Conservation (phyloP, 2,797 vertebrate genomes). For the Gymnodraco acuticeps region DNA sequence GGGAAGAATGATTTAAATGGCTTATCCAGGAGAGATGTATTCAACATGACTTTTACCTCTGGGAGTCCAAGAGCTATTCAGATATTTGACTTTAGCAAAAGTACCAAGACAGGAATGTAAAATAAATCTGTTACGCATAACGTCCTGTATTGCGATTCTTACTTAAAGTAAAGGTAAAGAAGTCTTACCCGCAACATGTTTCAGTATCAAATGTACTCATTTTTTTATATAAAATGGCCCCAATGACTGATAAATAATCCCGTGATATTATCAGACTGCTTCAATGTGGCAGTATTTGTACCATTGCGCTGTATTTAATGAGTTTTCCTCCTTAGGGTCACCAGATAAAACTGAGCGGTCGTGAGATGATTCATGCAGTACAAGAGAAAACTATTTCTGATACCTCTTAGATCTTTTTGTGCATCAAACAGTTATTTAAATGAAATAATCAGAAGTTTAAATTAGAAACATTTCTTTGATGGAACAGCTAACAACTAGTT, state of each 20-base stretch:
- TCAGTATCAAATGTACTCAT: background rate
- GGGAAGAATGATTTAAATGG: background rate
- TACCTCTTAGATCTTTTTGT: background rate
- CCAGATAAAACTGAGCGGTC: background rate
- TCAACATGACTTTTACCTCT: background rate
- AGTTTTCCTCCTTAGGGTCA: no score
- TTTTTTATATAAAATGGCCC: background rate
- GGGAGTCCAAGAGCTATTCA: background rate
- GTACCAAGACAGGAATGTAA: background rate
- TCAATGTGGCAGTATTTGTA: background rate
- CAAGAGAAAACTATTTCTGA: background rate
- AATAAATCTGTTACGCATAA: background rate
- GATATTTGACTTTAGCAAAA: background rate
- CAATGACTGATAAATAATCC: background rate
- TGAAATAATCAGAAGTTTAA: background rate
- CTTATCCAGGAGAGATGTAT: background rate
- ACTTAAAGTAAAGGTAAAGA: background rate
- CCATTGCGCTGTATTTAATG: background rate
- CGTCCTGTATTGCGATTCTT: background rate
- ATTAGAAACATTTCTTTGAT: background rate
- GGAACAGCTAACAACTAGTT: background rate
- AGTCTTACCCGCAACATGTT: background rate
- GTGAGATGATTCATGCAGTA: background rate
- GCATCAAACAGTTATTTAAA: background rate
- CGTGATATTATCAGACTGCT: background rate